Evolutionary conservation across 2,888 invertebrate genomes (phyloP).

Genomic region (Ophioninae sp.): DNA sequence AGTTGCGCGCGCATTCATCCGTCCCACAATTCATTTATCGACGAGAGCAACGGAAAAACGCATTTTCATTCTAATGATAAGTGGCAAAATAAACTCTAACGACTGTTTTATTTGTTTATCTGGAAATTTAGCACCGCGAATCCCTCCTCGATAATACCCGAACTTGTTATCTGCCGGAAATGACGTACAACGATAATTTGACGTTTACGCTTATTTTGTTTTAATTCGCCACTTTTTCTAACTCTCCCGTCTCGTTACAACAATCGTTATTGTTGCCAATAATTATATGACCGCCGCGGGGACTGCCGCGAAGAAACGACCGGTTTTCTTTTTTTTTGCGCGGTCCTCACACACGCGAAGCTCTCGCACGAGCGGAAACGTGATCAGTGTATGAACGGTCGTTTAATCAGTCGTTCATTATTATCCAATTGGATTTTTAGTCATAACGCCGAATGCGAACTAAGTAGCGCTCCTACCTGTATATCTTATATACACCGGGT

Average conservation of each 20-base stretch:
- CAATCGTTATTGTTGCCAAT: slow-evolving; percentile 8
- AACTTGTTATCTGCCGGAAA: background rate
- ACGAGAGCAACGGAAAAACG: background rate
- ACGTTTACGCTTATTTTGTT: background rate
- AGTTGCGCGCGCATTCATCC: background rate
- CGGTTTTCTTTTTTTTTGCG: slow-evolving; percentile 39
- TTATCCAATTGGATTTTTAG: slow-evolving; percentile 41
- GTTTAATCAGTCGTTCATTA: slow-evolving; percentile 57
- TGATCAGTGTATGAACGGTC: slow-evolving; percentile 68
- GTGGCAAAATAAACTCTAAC: background rate
- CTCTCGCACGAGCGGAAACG: slow-evolving; percentile 64
- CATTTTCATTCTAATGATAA: background rate
- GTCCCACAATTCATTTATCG: background rate
- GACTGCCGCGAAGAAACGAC: slow-evolving; percentile 38
- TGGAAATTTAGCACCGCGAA: background rate
- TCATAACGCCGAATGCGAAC: background rate
- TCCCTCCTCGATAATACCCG: background rate
- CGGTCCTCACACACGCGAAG: slow-evolving; percentile 58
- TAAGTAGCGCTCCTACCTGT: background rate
- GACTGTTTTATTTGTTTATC: background rate
- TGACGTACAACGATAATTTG: background rate
- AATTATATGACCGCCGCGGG: background rate
- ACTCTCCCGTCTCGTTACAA: background rate
- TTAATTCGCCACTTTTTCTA: background rate
- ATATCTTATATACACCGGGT: no score